These are phyloP conservation scores for Acleris laterana DNA, from an alignment of 2,888 invertebrate genomes.

Conservation along the genomic window DNA sequence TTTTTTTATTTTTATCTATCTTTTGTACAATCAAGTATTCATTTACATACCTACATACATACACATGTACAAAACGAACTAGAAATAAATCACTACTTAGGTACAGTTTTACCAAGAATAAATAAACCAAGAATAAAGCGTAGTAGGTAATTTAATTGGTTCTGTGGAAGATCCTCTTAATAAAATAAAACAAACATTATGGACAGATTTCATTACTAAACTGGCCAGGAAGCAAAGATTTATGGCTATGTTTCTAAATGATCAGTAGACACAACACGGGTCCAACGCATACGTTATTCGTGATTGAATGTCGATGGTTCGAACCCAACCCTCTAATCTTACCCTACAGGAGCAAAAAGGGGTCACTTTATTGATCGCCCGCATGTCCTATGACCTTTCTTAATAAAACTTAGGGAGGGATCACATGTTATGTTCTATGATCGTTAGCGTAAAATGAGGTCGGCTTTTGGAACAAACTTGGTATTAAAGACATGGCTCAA, in stretches of 20 bases:
- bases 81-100: too few species aligned
- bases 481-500: background rate
- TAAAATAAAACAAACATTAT: background rate
- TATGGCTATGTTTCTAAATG: slow-evolving; percentile 7
- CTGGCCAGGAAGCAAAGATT: background rate
- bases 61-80: too few species aligned
- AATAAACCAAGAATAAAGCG: too few species aligned
- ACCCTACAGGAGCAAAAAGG: slow-evolving; percentile 42
- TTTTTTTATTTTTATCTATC: too few species aligned
- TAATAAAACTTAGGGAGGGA: slow-evolving; percentile 25
- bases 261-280: slow-evolving; percentile 42
- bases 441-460: background rate
- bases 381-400: slow-evolving; percentile 46
- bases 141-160: too few species aligned
- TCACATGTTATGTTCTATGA: too few species aligned
- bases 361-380: slow-evolving; percentile 50
- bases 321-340: slow-evolving; percentile 4
- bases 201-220: background rate
- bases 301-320: slow-evolving; percentile 48
- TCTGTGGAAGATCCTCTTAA: too few species aligned
- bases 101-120: too few species aligned
- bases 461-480: background rate
- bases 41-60: too few species aligned
- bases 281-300: slow-evolving; percentile 46
- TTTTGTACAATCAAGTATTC: too few species aligned